phyloP scores from a whole-genome alignment of 2,888 invertebrate genomes.

The Stenodema calcarata region DNA sequence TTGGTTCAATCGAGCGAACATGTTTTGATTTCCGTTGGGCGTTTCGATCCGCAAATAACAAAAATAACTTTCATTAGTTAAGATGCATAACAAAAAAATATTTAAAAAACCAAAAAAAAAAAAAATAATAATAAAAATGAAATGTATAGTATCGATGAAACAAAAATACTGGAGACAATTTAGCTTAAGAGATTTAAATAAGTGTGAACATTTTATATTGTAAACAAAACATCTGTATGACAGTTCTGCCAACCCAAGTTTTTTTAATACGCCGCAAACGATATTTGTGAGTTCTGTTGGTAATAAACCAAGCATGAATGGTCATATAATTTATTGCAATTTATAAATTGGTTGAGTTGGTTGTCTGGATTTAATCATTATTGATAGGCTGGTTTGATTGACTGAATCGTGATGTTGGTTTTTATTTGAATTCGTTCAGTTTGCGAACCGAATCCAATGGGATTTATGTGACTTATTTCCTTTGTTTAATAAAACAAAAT shows the following conservation, averaged over 20 bases:
- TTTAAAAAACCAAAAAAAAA: neutral
- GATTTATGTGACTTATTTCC: neutral
- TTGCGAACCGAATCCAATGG: neutral
- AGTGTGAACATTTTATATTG: conserved; percentile 13
- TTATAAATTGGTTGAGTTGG: neutral
- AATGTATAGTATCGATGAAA: neutral
- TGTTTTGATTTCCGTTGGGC: neutral
- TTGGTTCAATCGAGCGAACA: too few relatives aligned
- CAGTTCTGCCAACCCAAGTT: neutral
- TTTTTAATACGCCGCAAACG: neutral
- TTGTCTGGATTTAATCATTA: neutral
- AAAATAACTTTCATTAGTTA: neutral
- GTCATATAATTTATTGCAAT: neutral
- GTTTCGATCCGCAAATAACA: neutral
- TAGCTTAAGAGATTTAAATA: neutral
- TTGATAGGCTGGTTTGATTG: neutral
- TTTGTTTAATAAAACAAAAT: neutral
- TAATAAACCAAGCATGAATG: neutral
- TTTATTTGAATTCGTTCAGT: neutral
- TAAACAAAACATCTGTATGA: neutral
- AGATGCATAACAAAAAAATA: conserved; percentile 1
- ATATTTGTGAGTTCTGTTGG: neutral
- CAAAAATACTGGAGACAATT: neutral
- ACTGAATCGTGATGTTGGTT: neutral
- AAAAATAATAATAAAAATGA: neutral